A percentile compares a stretch with the other conserved stretches of the same genome.
These are phyloP conservation scores for Sakesphorus luctuosus DNA, from an alignment of 2,113 vertebrate species.

Conservation along the genomic window DNA sequence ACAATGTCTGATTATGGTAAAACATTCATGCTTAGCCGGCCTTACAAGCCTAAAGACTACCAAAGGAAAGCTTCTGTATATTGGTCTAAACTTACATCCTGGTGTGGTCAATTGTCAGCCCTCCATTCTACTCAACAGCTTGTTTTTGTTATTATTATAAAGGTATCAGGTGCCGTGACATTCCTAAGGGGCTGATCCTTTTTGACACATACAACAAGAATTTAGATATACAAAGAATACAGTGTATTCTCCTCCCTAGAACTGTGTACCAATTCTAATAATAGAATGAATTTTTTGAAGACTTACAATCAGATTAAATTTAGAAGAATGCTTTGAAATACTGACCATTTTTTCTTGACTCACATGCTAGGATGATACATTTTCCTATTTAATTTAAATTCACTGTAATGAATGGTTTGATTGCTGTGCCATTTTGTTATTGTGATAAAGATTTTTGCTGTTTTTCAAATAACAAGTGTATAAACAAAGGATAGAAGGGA, in stretches of 20 bases:
- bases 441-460: neutral
- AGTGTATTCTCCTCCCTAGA: neutral
- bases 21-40: neutral
- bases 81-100: neutral
- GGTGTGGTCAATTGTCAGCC: neutral
- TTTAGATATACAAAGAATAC: neutral
- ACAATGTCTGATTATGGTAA: neutral
- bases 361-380: neutral
- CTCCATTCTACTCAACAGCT: neutral
- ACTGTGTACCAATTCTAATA: neutral
- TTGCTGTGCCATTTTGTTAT: neutral
- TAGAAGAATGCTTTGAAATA: neutral
- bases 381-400: neutral
- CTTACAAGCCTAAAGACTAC: neutral
- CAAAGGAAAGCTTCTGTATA: neutral
- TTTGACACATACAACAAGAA: neutral
- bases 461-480: neutral
- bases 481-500: neutral
- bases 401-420: neutral
- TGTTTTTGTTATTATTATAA: neutral
- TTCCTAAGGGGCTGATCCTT: neutral
- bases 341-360: neutral
- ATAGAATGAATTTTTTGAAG: neutral
- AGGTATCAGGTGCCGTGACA: neutral
- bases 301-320: neutral